Conservation (phyloP, 2,113 vertebrate species). For the Oncorhynchus kisutch region DNA sequence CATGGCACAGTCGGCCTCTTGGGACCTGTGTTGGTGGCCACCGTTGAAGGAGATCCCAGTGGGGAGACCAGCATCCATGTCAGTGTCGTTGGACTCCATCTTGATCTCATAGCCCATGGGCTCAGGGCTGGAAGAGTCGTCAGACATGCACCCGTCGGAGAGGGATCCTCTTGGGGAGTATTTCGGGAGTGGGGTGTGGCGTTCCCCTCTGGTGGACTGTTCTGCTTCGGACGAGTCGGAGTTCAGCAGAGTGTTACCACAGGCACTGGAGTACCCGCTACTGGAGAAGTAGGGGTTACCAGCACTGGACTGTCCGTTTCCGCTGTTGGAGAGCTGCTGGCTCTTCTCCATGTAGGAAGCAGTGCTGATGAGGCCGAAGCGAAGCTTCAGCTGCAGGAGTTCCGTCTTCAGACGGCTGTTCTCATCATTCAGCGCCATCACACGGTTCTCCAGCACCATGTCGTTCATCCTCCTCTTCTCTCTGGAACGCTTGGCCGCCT, state of each 20-base stretch:
- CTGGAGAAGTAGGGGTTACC: conserved; percentile 65
- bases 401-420: conserved; percentile 78
- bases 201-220: conserved; percentile 66
- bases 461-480: conserved; percentile 82
- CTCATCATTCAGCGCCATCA: conserved; percentile 80
- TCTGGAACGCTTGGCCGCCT: conserved; percentile 80
- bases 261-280: conserved; percentile 71
- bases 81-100: conserved; percentile 61
- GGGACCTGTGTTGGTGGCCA: conserved; percentile 53
- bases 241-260: conserved; percentile 69
- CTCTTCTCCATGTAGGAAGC: conserved; percentile 78
- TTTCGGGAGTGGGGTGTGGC: conserved; percentile 63
- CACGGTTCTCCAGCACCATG: conserved; percentile 81
- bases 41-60: conserved; percentile 37
- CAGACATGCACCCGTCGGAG: conserved; percentile 74
- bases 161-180: conserved; percentile 77
- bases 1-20: conserved; percentile 49
- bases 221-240: conserved; percentile 82
- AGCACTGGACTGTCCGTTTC: conserved; percentile 39
- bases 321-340: conserved; percentile 68
- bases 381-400: conserved; percentile 80
- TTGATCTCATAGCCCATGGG: conserved; percentile 69
- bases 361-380: conserved; percentile 79
- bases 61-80: conserved; percentile 52
- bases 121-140: conserved; percentile 78